Conservation (phyloP, 2,888 invertebrate species). For the Xestia sexstrigata region DNA sequence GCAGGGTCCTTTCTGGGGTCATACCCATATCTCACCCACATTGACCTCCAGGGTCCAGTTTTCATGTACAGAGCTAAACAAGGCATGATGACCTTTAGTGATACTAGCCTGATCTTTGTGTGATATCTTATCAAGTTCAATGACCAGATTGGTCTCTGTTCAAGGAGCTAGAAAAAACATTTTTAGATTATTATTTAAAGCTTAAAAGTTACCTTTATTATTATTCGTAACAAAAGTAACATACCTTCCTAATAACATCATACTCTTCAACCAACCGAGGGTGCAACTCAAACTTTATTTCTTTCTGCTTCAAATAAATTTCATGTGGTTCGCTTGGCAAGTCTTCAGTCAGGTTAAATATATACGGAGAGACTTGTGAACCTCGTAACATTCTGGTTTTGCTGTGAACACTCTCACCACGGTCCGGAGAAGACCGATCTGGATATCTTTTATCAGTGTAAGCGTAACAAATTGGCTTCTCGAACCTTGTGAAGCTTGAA, state of each 20-base stretch:
- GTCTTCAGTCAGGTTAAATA: slow-evolving; percentile 91
- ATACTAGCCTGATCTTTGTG: slow-evolving; percentile 91
- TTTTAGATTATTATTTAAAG: background rate
- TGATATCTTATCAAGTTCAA: slow-evolving; percentile 93
- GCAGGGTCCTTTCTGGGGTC: slow-evolving; percentile 96
- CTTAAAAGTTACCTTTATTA: background rate
- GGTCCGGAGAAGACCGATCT: slow-evolving; percentile 68
- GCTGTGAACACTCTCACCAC: slow-evolving; percentile 79
- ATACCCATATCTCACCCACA: slow-evolving; percentile 97
- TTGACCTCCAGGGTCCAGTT: slow-evolving; percentile 97
- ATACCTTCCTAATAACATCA: slow-evolving; percentile 86
- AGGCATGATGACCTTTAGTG: slow-evolving; percentile 95
- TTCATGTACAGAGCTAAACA: slow-evolving; percentile 96
- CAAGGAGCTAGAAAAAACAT: slow-evolving; percentile 92
- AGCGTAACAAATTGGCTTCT: slow-evolving; percentile 88
- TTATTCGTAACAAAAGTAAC: background rate
- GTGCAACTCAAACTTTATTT: slow-evolving; percentile 81
- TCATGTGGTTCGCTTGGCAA: slow-evolving; percentile 92
- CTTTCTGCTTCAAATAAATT: slow-evolving; percentile 90
- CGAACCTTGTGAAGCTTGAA: slow-evolving; percentile 94
- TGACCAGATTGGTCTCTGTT: slow-evolving; percentile 97
- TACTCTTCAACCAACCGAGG: slow-evolving; percentile 84
- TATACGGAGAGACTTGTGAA: slow-evolving; percentile 90
- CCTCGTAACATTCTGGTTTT: slow-evolving; percentile 77
- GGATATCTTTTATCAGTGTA: slow-evolving; percentile 81